Evolutionary conservation across 2,888 invertebrate genomes (phyloP).

Genomic region (Tyria jacobaeae): DNA sequence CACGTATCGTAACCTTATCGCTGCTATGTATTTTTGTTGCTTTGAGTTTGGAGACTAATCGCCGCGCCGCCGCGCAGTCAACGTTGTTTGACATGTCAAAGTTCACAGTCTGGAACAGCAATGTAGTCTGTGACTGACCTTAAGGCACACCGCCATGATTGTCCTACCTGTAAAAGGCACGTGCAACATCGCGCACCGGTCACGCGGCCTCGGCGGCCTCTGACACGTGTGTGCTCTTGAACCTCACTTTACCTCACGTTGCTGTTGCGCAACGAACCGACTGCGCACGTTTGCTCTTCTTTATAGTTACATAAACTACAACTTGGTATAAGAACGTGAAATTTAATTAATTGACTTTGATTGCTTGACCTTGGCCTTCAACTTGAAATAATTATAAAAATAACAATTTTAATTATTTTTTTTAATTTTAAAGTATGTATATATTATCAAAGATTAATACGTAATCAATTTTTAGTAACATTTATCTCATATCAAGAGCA

Average conservation of each 20-base stretch:
- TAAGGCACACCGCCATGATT: conserved; percentile 50
- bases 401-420: conserved; percentile 12
- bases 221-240: conserved; percentile 78
- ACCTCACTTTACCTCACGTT: conserved; percentile 86
- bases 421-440: background rate
- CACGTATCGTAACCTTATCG: conserved; percentile 25
- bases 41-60: conserved; percentile 22
- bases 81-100: conserved; percentile 26
- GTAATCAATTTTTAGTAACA: background rate
- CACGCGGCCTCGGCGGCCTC: conserved; percentile 79
- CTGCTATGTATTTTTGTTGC: conserved; percentile 32
- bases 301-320: conserved; percentile 80
- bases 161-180: conserved; percentile 63
- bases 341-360: conserved; percentile 68
- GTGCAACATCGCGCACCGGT: conserved; percentile 63
- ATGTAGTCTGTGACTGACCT: conserved; percentile 54
- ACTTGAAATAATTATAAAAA: conserved; percentile 21
- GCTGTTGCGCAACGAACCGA: conserved; percentile 75
- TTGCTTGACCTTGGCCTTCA: conserved; percentile 61
- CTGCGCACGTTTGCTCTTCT: conserved; percentile 73
- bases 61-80: background rate
- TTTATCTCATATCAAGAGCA: conserved; percentile 35
- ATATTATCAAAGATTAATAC: background rate
- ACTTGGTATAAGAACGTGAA: conserved; percentile 78
- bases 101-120: conserved; percentile 34